A percentile compares a stretch with the other conserved stretches of the same genome.
phyloP scores from a whole-genome alignment of 2,797 vertebrate genomes.

The Aulostomus chinensis region DNA sequence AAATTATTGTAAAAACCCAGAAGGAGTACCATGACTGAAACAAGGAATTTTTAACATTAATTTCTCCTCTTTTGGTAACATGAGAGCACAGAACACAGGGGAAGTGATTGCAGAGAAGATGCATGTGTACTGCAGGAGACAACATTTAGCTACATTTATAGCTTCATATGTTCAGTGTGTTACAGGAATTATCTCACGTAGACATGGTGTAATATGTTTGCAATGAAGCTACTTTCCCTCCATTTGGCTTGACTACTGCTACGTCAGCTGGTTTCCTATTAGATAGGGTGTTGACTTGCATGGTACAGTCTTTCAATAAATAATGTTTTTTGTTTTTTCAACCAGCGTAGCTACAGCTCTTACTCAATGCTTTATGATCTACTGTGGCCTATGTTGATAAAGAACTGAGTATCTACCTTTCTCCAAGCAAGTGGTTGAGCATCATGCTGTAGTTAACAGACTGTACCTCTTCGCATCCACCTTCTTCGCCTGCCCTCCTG shows the following conservation, averaged over 20 bases:
- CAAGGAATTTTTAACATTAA: not conserved
- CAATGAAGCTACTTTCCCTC: slow-evolving; percentile 10
- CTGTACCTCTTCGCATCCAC: slow-evolving; percentile 92
- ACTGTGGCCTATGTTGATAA: too few relatives aligned
- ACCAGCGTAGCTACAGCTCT: not conserved
- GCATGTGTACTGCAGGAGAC: not conserved
- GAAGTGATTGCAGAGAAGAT: not conserved
- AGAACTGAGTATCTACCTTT: too few relatives aligned
- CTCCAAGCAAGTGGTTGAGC: not conserved
- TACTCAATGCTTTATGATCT: not conserved
- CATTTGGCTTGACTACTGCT: slow-evolving; percentile 13
- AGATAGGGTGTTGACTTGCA: slow-evolving; percentile 35
- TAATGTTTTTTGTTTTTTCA: not conserved
- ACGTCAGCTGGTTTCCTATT: slow-evolving; percentile 49
- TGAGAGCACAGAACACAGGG: not conserved
- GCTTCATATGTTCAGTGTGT: slow-evolving; percentile 9
- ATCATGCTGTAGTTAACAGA: not conserved
- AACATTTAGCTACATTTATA: too few relatives aligned
- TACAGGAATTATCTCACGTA: slow-evolving; percentile 28
- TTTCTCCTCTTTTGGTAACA: not conserved
- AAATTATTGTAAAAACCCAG: too few relatives aligned
- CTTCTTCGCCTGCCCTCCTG: slow-evolving; percentile 86
- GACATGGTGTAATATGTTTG: slow-evolving; percentile 4
- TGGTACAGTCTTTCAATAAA: not conserved
- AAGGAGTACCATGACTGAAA: not conserved